Conservation (phyloP, 1,140 invertebrate genomes). For the Zaprionus gabonicus region DNA sequence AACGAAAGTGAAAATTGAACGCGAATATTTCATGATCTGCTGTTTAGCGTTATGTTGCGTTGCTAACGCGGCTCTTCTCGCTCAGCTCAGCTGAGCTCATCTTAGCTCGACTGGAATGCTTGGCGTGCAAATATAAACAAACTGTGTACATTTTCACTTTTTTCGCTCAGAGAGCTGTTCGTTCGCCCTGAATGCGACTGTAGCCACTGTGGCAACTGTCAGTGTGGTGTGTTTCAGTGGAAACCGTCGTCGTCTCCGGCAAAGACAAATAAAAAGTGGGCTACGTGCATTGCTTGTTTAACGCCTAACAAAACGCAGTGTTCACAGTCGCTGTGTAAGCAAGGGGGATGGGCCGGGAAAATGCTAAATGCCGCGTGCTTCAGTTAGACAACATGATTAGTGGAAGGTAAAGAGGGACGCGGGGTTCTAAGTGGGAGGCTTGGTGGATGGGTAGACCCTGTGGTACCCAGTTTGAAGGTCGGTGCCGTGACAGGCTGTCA, state of each 20-base stretch:
- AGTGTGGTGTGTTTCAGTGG: constrained; percentile 51
- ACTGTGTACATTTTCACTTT: constrained; percentile 80
- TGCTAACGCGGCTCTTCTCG: constrained; percentile 9
- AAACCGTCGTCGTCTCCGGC: constrained; percentile 33
- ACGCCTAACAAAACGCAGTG: constrained; percentile 38
- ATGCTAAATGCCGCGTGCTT: constrained; percentile 17
- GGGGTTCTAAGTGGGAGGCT: not conserved
- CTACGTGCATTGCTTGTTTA: constrained; percentile 71
- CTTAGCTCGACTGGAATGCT: constrained; percentile 37
- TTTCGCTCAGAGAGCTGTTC: constrained; percentile 36
- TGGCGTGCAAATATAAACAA: constrained; percentile 74
- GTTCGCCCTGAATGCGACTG: constrained; percentile 24
- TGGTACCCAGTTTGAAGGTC: constrained; percentile 22
- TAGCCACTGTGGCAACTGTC: not conserved
- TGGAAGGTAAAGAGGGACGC: not conserved
- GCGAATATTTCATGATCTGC: constrained; percentile 70
- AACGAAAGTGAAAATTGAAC: constrained; percentile 79
- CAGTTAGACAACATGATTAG: constrained; percentile 38
- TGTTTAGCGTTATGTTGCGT: constrained; percentile 10
- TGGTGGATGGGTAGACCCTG: constrained; percentile 10
- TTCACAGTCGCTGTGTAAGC: constrained; percentile 4
- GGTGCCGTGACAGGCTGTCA: constrained; percentile 40
- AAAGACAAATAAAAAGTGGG: constrained; percentile 76
- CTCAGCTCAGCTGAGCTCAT: constrained; percentile 10
- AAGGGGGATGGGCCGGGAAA: constrained; percentile 1